A percentile compares a stretch with the other conserved stretches of the same genome.
Evolutionary conservation across 2,797 vertebrate genomes (phyloP).

Genomic region (Poeciliopsis gracilis): DNA sequence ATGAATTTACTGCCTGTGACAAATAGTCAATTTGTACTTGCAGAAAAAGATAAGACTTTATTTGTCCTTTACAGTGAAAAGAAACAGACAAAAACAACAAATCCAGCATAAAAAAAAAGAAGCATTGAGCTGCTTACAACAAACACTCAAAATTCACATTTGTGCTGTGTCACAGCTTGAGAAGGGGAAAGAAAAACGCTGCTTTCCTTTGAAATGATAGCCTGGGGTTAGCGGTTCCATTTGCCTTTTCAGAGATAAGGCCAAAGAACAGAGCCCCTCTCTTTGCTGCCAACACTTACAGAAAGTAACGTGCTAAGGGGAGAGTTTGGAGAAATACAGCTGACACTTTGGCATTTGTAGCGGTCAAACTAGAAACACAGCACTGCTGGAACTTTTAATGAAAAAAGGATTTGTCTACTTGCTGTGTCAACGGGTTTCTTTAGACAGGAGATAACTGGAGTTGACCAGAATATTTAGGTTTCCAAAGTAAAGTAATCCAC

Average conservation of each 20-base stretch:
- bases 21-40: not conserved
- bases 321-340: slow-evolving; percentile 20
- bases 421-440: slow-evolving; percentile 21
- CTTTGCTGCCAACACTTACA: slow-evolving; percentile 17
- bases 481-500: slow-evolving; percentile 8
- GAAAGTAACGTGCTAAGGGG: slow-evolving; percentile 2
- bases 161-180: slow-evolving; percentile 20
- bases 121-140: slow-evolving; percentile 4
- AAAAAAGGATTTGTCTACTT: slow-evolving; percentile 35
- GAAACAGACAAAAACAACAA: not conserved
- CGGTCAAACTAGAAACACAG: slow-evolving; percentile 10
- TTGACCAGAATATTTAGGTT: slow-evolving; percentile 3
- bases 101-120: not conserved
- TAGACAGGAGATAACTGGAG: slow-evolving; percentile 30
- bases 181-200: slow-evolving; percentile 17
- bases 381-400: slow-evolving; percentile 21
- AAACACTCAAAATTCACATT: slow-evolving; percentile 17
- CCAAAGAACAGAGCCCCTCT: slow-evolving; percentile 8
- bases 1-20: not conserved
- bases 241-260: slow-evolving; percentile 51
- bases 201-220: slow-evolving; percentile 34
- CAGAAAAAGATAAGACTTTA: not conserved
- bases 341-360: slow-evolving; percentile 8
- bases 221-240: slow-evolving; percentile 31
- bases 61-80: not conserved